Evolutionary conservation across 1,140 invertebrate species (phyloP), one percentile per base, ranked within the genome.

Genomic region (Pantala flavescens): DNA sequence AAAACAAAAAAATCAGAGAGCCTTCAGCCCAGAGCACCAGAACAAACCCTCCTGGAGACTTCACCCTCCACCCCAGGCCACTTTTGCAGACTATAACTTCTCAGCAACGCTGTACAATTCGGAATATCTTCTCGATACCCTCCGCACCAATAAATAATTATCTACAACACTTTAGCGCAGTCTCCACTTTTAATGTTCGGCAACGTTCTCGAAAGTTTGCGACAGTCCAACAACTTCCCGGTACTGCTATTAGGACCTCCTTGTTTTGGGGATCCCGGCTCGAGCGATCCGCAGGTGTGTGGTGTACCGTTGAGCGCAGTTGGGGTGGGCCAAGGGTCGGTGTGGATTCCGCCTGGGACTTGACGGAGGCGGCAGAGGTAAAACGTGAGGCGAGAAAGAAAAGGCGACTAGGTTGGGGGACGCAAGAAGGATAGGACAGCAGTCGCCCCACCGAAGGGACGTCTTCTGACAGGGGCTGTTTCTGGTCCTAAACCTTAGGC

Each of bases 381-480:
- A 23, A 9, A 23, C 14, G 10, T 11, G 12, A 23, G 55, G n/a
- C 16, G 24, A n/a, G 55, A 19, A 21, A 75, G 75, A 71, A 23
- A 16, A 71, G 21, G n/a, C n/a, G 24, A 42, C 2, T 5, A 28
- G n/a, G 70, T 10, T 11, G 23, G 11, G 19, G 12, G 23, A 11
- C 0, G 28, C 11, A 19, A 23, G 21, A n/a, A 73, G 42, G 43
- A 23, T 21, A 78, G 80, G 80, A 85, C 93, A 95, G 86, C 93
- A 94, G 85, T 96, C 94, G 82, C 93, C 93, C 93, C 94, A 96
- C 84, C 94, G 90, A 78, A 96, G 89, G 83, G 92, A 94, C 84
- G 93, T 96, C 88, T 95, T 95, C 87, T 95, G 93, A 84, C 93
- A 95, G 86, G 94, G 93, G 87, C 92, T 94, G 86, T 95, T 96